These are phyloP conservation scores for Rhagonycha fulva DNA, from an alignment of 2,888 invertebrate genomes.

Conservation along the genomic window DNA sequence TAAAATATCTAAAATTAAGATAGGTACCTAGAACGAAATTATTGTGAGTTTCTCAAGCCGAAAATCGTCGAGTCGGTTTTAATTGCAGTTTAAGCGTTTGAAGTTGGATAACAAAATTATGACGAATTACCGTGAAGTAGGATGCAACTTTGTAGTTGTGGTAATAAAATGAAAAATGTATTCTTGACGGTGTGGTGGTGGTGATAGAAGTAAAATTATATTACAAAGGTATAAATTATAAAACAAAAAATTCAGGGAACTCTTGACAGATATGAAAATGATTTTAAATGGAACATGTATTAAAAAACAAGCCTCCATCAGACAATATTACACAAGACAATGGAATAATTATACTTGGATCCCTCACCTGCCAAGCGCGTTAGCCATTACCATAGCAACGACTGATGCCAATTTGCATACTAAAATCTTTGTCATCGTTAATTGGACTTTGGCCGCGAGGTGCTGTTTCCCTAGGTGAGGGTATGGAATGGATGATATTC, in stretches of 20 bases:
- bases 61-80: no score
- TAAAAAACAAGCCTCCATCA: slow-evolving; percentile 18
- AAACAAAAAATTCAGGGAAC: not conserved
- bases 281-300: slow-evolving; percentile 15
- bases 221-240: not conserved
- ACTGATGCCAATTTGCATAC: slow-evolving; percentile 49
- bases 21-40: no score
- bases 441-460: slow-evolving; percentile 41
- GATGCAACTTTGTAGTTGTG: no score
- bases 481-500: slow-evolving; percentile 10
- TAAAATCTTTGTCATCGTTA: slow-evolving; percentile 49
- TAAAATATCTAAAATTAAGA: no score
- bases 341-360: slow-evolving; percentile 50
- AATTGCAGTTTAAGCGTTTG: no score
- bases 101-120: no score
- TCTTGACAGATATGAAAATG: slow-evolving; percentile 1
- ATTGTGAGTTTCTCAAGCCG: no score
- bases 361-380: slow-evolving; percentile 43
- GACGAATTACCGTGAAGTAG: no score
- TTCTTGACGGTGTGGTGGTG: not conserved
- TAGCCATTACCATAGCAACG: slow-evolving; percentile 44
- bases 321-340: slow-evolving; percentile 43
- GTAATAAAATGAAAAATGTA: not conserved
- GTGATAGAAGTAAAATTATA: not conserved
- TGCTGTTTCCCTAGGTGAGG: slow-evolving; percentile 24